Percentiles rank a stretch among this genome's conserved stretches.
phyloP scores from a whole-genome alignment of 2,797 vertebrate species.

The Thripadectes ignobilis region DNA sequence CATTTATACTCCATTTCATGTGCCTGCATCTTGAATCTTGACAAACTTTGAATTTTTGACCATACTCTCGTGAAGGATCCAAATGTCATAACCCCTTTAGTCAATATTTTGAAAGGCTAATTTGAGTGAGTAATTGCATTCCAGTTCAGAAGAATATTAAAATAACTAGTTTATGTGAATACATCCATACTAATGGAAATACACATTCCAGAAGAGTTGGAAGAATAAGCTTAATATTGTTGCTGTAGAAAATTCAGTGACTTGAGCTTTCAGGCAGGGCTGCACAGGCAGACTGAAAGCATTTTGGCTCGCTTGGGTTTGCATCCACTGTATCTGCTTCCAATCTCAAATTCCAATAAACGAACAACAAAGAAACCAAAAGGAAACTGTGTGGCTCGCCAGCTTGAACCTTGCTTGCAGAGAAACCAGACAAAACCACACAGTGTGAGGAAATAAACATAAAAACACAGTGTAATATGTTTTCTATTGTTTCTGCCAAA shows the following conservation, averaged over 20 bases:
- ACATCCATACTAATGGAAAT: slow-evolving; percentile 58
- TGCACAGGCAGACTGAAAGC: slow-evolving; percentile 39
- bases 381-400: slow-evolving; percentile 57
- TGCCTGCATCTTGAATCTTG: slow-evolving; percentile 12
- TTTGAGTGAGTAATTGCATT: slow-evolving; percentile 62
- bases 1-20: slow-evolving; percentile 57
- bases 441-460: slow-evolving; percentile 66
- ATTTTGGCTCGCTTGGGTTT: slow-evolving; percentile 50
- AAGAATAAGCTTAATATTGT: slow-evolving; percentile 48
- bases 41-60: slow-evolving; percentile 52
- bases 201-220: slow-evolving; percentile 53
- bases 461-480: slow-evolving; percentile 56
- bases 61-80: slow-evolving; percentile 24
- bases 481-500: slow-evolving; percentile 67
- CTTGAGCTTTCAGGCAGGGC: slow-evolving; percentile 50
- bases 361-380: slow-evolving; percentile 63
- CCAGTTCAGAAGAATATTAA: slow-evolving; percentile 58
- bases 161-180: slow-evolving; percentile 52
- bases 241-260: slow-evolving; percentile 48
- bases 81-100: slow-evolving; percentile 50
- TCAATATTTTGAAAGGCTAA: slow-evolving; percentile 66
- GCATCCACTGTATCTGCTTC: slow-evolving; percentile 61
- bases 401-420: slow-evolving; percentile 68
- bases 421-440: slow-evolving; percentile 68
- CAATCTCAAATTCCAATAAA: slow-evolving; percentile 67